Percentiles rank a stretch among this genome's conserved stretches.
Evolutionary conservation across 2,113 vertebrate genomes (phyloP).

Genomic region (Poeciliopsis retropinna): DNA sequence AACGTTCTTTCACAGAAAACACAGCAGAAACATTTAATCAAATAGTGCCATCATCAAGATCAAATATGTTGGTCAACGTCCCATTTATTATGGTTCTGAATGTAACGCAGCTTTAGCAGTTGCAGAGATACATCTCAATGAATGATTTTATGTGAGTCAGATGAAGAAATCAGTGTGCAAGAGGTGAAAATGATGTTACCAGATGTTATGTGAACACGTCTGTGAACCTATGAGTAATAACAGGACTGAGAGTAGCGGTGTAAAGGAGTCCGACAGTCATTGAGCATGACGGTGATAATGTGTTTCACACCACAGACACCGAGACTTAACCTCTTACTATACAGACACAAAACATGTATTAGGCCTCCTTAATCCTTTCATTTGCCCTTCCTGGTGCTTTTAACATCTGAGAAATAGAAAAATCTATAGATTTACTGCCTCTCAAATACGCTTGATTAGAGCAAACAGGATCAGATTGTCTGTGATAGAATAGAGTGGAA

Average conservation of each 20-base stretch:
- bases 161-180: constrained; percentile 33
- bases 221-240: constrained; percentile 17
- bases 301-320: constrained; percentile 4
- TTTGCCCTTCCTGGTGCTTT: constrained; percentile 29
- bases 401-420: constrained; percentile 5
- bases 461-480: constrained; percentile 40
- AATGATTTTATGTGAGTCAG: constrained; percentile 15
- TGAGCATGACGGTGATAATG: constrained; percentile 13
- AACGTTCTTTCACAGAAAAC: too few species aligned
- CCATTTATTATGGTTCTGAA: too few species aligned
- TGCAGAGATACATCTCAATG: neutral
- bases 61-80: too few species aligned
- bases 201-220: constrained; percentile 39
- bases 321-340: constrained; percentile 2
- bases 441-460: constrained; percentile 35
- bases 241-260: constrained; percentile 9
- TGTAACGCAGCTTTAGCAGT: neutral
- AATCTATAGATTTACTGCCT: constrained; percentile 4
- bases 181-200: constrained; percentile 35
- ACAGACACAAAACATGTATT: constrained; percentile 18
- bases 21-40: too few species aligned
- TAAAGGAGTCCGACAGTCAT: constrained; percentile 22
- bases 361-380: constrained; percentile 19
- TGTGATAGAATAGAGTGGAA: constrained; percentile 31
- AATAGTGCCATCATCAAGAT: too few species aligned